Base-by-base conservation (phyloP, 2,113 vertebrate species). In the Microcebus ravelobensis region DNA sequence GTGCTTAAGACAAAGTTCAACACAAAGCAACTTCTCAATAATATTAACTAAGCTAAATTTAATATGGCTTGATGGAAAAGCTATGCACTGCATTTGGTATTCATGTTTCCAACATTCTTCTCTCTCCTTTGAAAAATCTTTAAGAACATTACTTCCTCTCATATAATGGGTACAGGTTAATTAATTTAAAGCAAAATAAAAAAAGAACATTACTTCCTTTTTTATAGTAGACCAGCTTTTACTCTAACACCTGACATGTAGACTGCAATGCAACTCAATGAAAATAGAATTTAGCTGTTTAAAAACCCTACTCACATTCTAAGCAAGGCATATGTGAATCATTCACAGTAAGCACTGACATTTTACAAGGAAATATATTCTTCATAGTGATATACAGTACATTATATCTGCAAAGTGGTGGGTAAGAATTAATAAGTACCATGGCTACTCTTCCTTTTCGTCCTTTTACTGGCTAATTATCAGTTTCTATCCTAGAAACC, bases 341-440 rank as follows among this genome's bases (percentile, higher is more conserved):
- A 70, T 31, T 96, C 80, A 86, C 12, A 90, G 36, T 68, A 45
- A 93, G 74, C 85, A 83, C 55, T 45, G 65, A 77, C 13, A 86
- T 85, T 85, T 83, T 67, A 82, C 82, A 71, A 96, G 67, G 25
- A 96, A 97, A 77, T 59, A 45, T 70, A 74, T 63, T 96, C 55
- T 93, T 87, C 57, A 89, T 7, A 94, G 36, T 90, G n/a, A 95
- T 45, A 95, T 52, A 91, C 0, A 84, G 45, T 34, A 67, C 21
- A 57, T 73, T 82, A 87, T 34, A 84, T 87, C 20, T 88, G 55
- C 45, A 68, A 92, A 88, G 3, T 27, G 27, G 18, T 74, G 8
- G 48, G 1, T 36, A 82, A 48, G 42, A 97, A 86, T 80, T n/a
- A 94, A 90, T 31, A 48, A 90, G 52, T 61, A 67, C 7, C 45